These are phyloP conservation scores for Mus caroli DNA, from an alignment of 2,797 vertebrate species.

Conservation along the genomic window DNA sequence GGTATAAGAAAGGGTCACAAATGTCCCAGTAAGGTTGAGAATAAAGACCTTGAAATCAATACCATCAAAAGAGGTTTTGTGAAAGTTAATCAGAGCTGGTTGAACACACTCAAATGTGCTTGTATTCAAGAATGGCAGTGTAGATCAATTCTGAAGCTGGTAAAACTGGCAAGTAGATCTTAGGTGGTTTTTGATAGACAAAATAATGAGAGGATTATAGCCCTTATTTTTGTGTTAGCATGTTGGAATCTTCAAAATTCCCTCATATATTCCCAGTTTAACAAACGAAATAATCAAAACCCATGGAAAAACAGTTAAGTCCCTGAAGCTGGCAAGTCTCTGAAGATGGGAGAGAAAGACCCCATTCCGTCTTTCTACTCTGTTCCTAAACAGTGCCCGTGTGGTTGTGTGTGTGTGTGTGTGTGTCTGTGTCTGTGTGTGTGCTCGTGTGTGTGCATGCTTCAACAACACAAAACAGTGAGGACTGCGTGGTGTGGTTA, in stretches of 20 bases:
- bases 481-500: neutral
- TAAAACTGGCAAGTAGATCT: constrained; percentile 7
- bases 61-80: constrained; percentile 32
- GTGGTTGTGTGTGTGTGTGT: no score
- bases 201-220: neutral
- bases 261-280: neutral
- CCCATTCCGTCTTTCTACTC: fast-evolving
- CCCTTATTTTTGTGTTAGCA: neutral
- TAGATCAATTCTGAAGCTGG: constrained; percentile 20
- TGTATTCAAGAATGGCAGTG: neutral
- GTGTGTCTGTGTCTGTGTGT: no score
- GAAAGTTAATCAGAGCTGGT: constrained; percentile 70
- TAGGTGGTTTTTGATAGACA: neutral
- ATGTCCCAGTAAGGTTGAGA: constrained; percentile 64
- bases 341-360: neutral
- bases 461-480: neutral
- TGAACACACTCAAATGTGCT: constrained; percentile 43
- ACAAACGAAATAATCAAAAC: neutral
- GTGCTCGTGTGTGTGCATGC: no score
- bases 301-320: neutral
- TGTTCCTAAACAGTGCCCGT: neutral
- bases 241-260: neutral
- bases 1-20: constrained; percentile 36
- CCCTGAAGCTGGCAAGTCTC: neutral
- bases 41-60: constrained; percentile 65